These are phyloP conservation scores for Mastacembelus armatus DNA, from an alignment of 2,797 vertebrate species.

Conservation along the genomic window DNA sequence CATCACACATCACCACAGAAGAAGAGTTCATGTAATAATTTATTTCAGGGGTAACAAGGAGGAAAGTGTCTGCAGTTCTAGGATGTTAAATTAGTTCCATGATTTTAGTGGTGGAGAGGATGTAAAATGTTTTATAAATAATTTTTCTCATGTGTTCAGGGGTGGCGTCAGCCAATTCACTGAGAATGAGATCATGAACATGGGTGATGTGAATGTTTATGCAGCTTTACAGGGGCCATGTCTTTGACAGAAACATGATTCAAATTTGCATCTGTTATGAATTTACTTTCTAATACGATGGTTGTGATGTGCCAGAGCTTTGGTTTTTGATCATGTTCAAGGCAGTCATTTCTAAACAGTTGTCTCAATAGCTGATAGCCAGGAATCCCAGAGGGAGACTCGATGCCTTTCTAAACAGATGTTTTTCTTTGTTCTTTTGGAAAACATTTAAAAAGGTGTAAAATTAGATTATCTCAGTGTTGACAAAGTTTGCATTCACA, in stretches of 20 bases:
- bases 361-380: slow-evolving; percentile 1
- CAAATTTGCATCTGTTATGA: background rate
- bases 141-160: slow-evolving; percentile 17
- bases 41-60: slow-evolving; percentile 22
- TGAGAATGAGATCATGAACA: slow-evolving; percentile 33
- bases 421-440: slow-evolving; percentile 1
- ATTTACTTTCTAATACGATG: slow-evolving; percentile 18
- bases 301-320: slow-evolving; percentile 1
- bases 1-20: slow-evolving; percentile 27
- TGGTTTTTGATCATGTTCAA: slow-evolving; percentile 4
- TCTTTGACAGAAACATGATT: background rate
- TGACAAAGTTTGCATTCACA: background rate
- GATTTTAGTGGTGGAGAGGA: slow-evolving; percentile 51
- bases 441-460: background rate
- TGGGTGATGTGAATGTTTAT: background rate
- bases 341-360: slow-evolving; percentile 5
- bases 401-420: background rate
- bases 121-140: slow-evolving; percentile 53
- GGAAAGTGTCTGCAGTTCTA: slow-evolving; percentile 21
- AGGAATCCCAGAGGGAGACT: background rate
- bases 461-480: background rate
- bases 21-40: slow-evolving; percentile 52
- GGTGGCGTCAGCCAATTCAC: slow-evolving; percentile 19
- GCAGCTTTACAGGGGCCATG: background rate
- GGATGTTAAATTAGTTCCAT: slow-evolving; percentile 56